Percentiles rank a stretch among this genome's conserved stretches.
phyloP scores from a whole-genome alignment of 2,888 invertebrate species.

The Leptarthrus brevirostris region DNA sequence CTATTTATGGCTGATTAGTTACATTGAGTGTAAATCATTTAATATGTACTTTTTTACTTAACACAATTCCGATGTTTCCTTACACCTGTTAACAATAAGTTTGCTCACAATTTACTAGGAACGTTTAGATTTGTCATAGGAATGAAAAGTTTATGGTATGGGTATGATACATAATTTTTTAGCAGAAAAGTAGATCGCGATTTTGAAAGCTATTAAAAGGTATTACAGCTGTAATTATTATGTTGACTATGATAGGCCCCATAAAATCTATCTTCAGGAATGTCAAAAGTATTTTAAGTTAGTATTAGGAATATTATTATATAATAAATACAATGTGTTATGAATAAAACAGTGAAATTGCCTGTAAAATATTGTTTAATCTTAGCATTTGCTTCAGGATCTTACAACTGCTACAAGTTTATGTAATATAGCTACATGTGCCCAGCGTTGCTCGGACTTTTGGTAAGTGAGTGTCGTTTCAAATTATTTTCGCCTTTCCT shows the following conservation, averaged over 20 bases:
- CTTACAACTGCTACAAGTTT: too few species aligned
- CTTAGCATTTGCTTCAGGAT: too few species aligned
- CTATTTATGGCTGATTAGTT: slow-evolving; percentile 64
- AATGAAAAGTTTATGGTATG: slow-evolving; percentile 62
- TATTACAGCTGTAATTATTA: slow-evolving; percentile 60
- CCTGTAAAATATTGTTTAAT: too few species aligned
- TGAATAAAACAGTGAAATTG: too few species aligned
- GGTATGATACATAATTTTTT: slow-evolving; percentile 62
- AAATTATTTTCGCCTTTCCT: too few species aligned
- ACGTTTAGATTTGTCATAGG: slow-evolving; percentile 61
- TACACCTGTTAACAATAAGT: slow-evolving; percentile 62
- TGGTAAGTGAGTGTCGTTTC: too few species aligned
- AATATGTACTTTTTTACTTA: slow-evolving; percentile 57
- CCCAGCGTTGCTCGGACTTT: too few species aligned
- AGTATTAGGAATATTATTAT: not conserved
- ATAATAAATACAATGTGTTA: too few species aligned
- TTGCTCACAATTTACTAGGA: slow-evolving; percentile 62
- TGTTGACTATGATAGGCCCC: slow-evolving; percentile 61
- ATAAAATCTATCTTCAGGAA: slow-evolving; percentile 55
- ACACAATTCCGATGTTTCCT: slow-evolving; percentile 59
- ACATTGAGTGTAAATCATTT: slow-evolving; percentile 62
- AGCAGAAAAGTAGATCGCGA: slow-evolving; percentile 57
- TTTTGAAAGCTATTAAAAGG: slow-evolving; percentile 60
- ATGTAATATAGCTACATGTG: too few species aligned
- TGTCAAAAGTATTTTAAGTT: not conserved